phyloP scores from a whole-genome alignment of 2,888 invertebrate species.

The Hydriomena furcata region DNA sequence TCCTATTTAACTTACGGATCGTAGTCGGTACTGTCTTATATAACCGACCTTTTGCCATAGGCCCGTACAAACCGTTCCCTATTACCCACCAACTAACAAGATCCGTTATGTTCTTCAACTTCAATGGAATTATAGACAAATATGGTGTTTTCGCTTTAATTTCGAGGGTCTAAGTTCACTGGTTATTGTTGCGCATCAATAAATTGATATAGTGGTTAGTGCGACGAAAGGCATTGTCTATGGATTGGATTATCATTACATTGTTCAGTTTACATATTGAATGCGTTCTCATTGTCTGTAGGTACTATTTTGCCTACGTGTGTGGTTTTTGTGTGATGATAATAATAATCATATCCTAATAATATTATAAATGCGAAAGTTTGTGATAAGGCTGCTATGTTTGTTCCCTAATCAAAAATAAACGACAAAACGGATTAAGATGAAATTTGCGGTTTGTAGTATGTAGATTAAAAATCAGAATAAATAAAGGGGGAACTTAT shows the following conservation, averaged over 20 bases:
- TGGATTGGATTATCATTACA: conserved; percentile 73
- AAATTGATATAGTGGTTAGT: conserved; percentile 78
- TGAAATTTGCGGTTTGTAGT: no score
- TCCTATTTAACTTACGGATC: background rate
- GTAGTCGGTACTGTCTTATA: conserved; percentile 3
- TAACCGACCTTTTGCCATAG: conserved; percentile 50
- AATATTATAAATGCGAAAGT: no score
- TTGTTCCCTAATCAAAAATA: no score
- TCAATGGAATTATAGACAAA: conserved; percentile 25
- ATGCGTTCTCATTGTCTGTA: conserved; percentile 79
- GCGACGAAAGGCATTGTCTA: conserved; percentile 80
- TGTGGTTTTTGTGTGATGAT: conserved; percentile 63
- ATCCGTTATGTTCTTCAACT: conserved; percentile 32
- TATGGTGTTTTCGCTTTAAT: conserved; percentile 39
- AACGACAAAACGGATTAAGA: no score
- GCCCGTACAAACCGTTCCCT: conserved; percentile 60
- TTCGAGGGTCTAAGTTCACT: conserved; percentile 45
- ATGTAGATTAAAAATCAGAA: no score
- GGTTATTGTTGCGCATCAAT: conserved; percentile 63
- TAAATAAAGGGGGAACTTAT: no score
- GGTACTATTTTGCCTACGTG: conserved; percentile 69
- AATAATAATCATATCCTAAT: no score
- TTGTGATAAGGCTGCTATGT: no score
- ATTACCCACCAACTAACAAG: conserved; percentile 42
- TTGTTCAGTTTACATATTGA: conserved; percentile 81